Evolutionary conservation across 2,113 vertebrate genomes (phyloP).

Genomic region (Pandion haliaetus): DNA sequence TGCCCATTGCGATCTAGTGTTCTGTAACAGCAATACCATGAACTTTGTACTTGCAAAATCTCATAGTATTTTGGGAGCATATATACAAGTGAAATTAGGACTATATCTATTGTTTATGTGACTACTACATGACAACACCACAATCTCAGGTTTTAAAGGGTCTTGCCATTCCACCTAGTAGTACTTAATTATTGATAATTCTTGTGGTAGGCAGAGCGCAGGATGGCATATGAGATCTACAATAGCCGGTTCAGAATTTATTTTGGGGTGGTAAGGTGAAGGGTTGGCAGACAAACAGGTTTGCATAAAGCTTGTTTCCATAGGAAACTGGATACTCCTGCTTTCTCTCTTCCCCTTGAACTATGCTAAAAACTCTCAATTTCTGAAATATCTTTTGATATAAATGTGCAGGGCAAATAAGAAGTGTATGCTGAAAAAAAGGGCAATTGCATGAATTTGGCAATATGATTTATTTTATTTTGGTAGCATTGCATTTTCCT

Average conservation of each 20-base stretch:
- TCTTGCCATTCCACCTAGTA: not conserved
- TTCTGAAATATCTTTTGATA: not conserved
- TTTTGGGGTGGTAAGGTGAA: not conserved
- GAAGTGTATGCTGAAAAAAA: not conserved
- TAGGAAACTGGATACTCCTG: not conserved
- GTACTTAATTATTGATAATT: not conserved
- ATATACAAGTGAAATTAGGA: not conserved
- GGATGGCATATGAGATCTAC: not conserved
- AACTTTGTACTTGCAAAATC: not conserved
- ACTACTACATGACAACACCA: not conserved
- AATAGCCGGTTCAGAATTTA: not conserved
- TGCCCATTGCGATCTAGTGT: not conserved
- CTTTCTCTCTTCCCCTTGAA: not conserved
- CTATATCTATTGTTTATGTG: not conserved
- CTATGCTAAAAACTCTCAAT: not conserved
- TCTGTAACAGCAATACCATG: not conserved
- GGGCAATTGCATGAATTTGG: not conserved
- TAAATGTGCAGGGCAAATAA: not conserved
- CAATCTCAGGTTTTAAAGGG: not conserved
- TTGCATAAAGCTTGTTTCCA: not conserved
- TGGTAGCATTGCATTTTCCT: not conserved
- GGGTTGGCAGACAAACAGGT: not conserved
- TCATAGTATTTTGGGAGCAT: not conserved
- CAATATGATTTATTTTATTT: not conserved
- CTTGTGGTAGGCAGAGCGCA: not conserved